These are phyloP conservation scores for Anolis apletophallus DNA, from an alignment of 2,797 vertebrate genomes.

Conservation along the genomic window DNA sequence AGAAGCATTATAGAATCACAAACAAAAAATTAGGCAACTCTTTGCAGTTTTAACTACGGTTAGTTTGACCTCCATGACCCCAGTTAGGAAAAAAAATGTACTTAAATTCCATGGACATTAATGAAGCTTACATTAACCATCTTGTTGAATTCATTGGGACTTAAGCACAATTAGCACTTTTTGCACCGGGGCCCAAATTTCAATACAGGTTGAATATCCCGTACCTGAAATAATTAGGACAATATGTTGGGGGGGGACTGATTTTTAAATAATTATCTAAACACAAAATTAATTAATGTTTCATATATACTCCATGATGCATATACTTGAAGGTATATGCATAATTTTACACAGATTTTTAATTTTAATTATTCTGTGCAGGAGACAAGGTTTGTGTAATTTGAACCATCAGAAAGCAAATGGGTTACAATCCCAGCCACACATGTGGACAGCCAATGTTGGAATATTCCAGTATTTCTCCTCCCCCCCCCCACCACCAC, in stretches of 20 bases:
- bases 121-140: neutral
- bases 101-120: neutral
- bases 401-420: too few species aligned
- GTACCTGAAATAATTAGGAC: too few species aligned
- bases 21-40: neutral
- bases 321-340: too few species aligned
- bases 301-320: too few species aligned
- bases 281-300: too few species aligned
- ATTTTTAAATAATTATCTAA: too few species aligned
- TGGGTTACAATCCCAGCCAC: too few species aligned
- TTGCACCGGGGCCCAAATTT: neutral
- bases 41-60: slow-evolving; percentile 36
- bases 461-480: slow-evolving; percentile 20
- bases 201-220: neutral
- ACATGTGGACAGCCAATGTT: slow-evolving; percentile 11
- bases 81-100: neutral
- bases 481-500: neutral
- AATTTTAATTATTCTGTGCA: too few species aligned
- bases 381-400: too few species aligned
- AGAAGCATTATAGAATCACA: neutral
- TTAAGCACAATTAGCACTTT: neutral
- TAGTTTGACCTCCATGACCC: slow-evolving; percentile 34
- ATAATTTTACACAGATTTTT: too few species aligned
- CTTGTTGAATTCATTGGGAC: neutral
- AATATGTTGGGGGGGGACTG: too few species aligned